A percentile compares a stretch with the other conserved stretches of the same genome.
These are phyloP conservation scores for Menura novaehollandiae DNA, from an alignment of 2,113 vertebrate genomes.

Conservation along the genomic window DNA sequence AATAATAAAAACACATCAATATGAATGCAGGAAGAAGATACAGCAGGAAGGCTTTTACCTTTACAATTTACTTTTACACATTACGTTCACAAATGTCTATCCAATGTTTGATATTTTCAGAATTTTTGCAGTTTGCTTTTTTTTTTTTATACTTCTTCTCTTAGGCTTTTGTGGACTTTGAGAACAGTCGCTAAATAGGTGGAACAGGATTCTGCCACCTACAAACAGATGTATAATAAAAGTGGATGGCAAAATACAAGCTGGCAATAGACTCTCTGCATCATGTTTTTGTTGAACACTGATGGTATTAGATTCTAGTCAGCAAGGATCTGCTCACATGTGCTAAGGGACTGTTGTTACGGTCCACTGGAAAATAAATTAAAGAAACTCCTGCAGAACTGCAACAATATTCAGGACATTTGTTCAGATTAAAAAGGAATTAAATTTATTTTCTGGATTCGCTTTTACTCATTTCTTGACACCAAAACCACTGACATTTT, in stretches of 20 bases:
- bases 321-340: not conserved
- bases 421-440: not conserved
- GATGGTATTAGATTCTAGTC: not conserved
- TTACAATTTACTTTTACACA: not conserved
- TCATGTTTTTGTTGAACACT: not conserved
- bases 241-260: conserved; percentile 16
- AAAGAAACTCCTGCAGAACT: not conserved
- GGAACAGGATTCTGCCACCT: not conserved
- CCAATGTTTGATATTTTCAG: not conserved
- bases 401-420: not conserved
- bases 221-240: conserved; percentile 15
- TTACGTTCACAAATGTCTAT: not conserved
- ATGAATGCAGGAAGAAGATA: not conserved
- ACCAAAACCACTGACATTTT: not conserved
- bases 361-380: not conserved
- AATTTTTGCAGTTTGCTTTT: not conserved
- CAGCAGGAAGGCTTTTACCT: not conserved
- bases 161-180: not conserved
- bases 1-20: not conserved
- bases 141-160: not conserved
- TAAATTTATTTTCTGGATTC: not conserved
- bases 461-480: conserved; percentile 14
- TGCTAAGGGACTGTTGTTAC: not conserved
- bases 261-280: not conserved
- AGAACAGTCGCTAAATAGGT: not conserved